phyloP scores from a whole-genome alignment of 1,140 invertebrate genomes.

The Drosophila nigromelanica region DNA sequence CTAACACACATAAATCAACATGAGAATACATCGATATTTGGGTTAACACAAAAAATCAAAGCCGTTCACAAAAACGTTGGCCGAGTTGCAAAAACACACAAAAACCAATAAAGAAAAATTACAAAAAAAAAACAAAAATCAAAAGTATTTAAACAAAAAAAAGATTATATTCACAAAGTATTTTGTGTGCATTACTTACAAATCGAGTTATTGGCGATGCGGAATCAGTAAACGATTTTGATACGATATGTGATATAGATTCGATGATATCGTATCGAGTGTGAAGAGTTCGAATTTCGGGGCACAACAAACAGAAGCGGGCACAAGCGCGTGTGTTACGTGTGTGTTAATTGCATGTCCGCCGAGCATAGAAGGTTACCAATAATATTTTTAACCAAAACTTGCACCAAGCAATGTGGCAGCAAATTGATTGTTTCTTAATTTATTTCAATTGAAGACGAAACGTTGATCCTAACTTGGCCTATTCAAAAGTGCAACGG shows the following conservation, averaged over 20 bases:
- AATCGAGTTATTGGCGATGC: conserved; percentile 59
- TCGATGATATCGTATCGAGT: conserved; percentile 45
- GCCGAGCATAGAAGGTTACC: conserved; percentile 67
- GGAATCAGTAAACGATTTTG: conserved; percentile 26
- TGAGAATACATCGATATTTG: conserved; percentile 49
- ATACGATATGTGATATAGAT: conserved; percentile 17
- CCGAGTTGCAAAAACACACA: conserved; percentile 31
- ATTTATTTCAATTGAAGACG: conserved; percentile 79
- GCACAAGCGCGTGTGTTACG: conserved; percentile 66
- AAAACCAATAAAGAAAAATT: conserved; percentile 25
- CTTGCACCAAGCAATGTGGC: conserved; percentile 39
- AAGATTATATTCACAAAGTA: conserved; percentile 19
- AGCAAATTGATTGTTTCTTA: conserved; percentile 26
- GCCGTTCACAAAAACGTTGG: conserved; percentile 29
- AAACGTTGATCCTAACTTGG: conserved; percentile 39
- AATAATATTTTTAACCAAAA: conserved; percentile 66
- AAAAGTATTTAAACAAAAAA: conserved; percentile 28
- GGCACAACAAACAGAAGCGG: conserved; percentile 73
- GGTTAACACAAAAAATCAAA: conserved; percentile 33
- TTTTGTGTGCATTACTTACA: conserved; percentile 70
- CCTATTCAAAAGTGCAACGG: conserved; percentile 31
- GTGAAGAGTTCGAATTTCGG: conserved; percentile 48
- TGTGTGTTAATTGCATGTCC: conserved; percentile 41
- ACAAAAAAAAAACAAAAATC: conserved; percentile 7
- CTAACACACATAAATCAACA: conserved; percentile 32